These are phyloP conservation scores for Myotis pilosus DNA, from an alignment of 2,797 vertebrate species.

Conservation along the genomic window DNA sequence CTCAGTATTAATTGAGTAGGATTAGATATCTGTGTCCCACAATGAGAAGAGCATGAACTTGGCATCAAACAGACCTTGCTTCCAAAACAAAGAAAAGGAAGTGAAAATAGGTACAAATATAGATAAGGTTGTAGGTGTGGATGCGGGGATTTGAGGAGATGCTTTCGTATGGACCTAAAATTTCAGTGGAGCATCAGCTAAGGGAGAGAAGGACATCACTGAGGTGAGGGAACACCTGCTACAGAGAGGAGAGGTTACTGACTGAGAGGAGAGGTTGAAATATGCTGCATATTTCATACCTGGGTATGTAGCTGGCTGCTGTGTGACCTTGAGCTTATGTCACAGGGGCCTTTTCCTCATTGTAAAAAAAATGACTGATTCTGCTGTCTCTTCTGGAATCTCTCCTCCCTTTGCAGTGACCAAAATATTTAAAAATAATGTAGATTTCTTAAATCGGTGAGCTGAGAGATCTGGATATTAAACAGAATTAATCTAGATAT, in stretches of 20 bases:
- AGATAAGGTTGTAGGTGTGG: background rate
- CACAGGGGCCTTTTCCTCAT: background rate
- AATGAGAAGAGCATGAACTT: background rate
- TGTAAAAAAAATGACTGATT: background rate
- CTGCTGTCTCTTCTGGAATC: background rate
- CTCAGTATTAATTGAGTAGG: background rate
- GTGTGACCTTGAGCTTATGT: background rate
- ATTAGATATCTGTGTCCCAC: background rate
- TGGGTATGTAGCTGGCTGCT: background rate
- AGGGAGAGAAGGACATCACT: background rate
- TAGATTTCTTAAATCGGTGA: constrained; percentile 46
- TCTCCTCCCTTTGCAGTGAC: background rate
- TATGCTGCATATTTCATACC: background rate
- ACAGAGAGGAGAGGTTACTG: background rate
- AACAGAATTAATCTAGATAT: constrained; percentile 21
- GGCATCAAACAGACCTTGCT: background rate
- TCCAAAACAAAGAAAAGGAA: background rate
- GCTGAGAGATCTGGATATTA: constrained; percentile 1
- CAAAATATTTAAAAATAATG: background rate
- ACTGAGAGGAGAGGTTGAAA: background rate
- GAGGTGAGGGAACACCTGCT: background rate
- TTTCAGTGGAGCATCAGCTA: background rate
- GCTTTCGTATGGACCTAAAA: background rate
- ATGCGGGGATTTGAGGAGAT: background rate
- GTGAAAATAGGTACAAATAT: background rate